phyloP scores from a whole-genome alignment of 35 echinoderm and acorn worm genomes.

The Heliocidaris tuberculata region DNA sequence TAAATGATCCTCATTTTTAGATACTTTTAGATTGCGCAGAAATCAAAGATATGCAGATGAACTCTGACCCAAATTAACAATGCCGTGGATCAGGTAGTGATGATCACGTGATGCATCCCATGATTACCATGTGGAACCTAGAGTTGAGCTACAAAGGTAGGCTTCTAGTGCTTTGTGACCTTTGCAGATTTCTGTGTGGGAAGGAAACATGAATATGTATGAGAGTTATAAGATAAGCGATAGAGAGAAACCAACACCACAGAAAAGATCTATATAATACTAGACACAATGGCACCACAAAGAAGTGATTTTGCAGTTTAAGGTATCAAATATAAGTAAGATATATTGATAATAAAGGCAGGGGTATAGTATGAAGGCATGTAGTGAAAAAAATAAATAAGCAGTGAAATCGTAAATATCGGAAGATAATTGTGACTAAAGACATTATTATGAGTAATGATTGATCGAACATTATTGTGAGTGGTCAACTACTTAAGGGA shows the following conservation, averaged over 20 bases:
- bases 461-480: not conserved
- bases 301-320: not conserved
- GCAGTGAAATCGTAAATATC: no score
- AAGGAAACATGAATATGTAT: slow-evolving; percentile 18
- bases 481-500: not conserved
- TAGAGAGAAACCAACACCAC: not conserved
- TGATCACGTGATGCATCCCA: slow-evolving; percentile 1
- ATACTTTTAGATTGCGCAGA: not conserved
- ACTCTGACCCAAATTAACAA: not conserved
- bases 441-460: not conserved
- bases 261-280: not conserved
- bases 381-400: no score
- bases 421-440: no score
- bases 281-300: not conserved
- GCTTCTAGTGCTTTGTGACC: slow-evolving; percentile 29
- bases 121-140: slow-evolving; percentile 49
- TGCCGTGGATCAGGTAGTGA: not conserved
- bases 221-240: not conserved
- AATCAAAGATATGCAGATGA: not conserved
- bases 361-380: no score
- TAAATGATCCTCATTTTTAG: not conserved
- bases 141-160: slow-evolving; percentile 19
- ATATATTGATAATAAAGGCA: not conserved
- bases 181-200: slow-evolving; percentile 39
- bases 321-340: not conserved